Percentiles rank a stretch among this genome's conserved stretches.
Evolutionary conservation across 2,888 invertebrate species (phyloP).

Genomic region (Eledona agricola): DNA sequence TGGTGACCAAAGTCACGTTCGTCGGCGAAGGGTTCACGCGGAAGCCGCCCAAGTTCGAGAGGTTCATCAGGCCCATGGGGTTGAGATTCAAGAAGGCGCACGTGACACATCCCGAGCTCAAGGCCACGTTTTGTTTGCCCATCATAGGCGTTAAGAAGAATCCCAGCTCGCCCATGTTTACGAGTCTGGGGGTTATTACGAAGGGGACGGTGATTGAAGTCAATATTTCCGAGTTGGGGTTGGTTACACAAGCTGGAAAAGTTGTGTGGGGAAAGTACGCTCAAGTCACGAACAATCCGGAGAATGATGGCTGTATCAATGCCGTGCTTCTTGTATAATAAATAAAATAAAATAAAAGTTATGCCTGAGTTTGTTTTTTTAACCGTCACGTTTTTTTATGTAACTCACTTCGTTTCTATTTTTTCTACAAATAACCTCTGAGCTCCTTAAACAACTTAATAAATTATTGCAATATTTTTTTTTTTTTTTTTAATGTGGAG

Average conservation of each 20-base stretch:
- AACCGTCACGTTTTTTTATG: too few relatives aligned
- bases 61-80: slow-evolving; percentile 98
- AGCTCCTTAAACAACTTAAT: too few relatives aligned
- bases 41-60: slow-evolving; percentile 98
- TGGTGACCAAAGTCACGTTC: slow-evolving; percentile 98
- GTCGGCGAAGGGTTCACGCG: slow-evolving; percentile 98
- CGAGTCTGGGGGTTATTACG: slow-evolving; percentile 96
- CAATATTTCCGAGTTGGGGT: slow-evolving; percentile 96
- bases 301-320: slow-evolving; percentile 99
- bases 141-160: slow-evolving; percentile 99
- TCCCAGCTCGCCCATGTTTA: slow-evolving; percentile 97
- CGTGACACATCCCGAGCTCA: slow-evolving; percentile 98
- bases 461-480: too few relatives aligned
- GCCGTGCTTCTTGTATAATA: slow-evolving; percentile 81
- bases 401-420: too few relatives aligned
- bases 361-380: too few relatives aligned
- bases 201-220: slow-evolving; percentile 98
- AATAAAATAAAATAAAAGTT: slow-evolving; percentile 1
- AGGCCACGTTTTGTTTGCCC: slow-evolving; percentile 96
- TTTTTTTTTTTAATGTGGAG: too few relatives aligned
- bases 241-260: slow-evolving; percentile 98
- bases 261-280: slow-evolving; percentile 99
- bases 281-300: slow-evolving; percentile 99
- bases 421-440: too few relatives aligned
- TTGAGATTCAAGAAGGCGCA: slow-evolving; percentile 96